phyloP scores from a whole-genome alignment of 2,113 vertebrate genomes.

The Arothron firmamentum region DNA sequence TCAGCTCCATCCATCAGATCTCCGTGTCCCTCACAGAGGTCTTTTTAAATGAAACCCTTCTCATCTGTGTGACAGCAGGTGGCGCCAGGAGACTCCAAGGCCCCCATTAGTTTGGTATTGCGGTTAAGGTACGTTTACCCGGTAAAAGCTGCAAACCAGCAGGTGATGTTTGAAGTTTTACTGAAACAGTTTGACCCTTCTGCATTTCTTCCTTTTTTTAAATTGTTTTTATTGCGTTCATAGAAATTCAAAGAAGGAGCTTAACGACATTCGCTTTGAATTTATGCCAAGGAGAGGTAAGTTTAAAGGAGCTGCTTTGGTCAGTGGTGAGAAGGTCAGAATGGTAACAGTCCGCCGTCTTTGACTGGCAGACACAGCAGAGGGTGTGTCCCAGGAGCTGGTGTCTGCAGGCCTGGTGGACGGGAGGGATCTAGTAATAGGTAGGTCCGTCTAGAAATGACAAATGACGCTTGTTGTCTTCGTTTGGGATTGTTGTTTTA shows the following conservation, averaged over 20 bases:
- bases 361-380: constrained; percentile 85
- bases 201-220: background rate
- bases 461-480: background rate
- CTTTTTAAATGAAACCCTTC: background rate
- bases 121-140: constrained; percentile 84
- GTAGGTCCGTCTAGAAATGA: constrained; percentile 65
- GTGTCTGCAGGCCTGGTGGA: constrained; percentile 97
- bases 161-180: background rate
- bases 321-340: background rate
- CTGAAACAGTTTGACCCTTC: background rate
- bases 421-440: constrained; percentile 95
- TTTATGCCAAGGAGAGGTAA: constrained; percentile 97
- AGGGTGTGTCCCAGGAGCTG: constrained; percentile 96
- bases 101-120: constrained; percentile 92
- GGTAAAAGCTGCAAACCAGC: background rate
- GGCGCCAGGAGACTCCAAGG: constrained; percentile 68
- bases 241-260: constrained; percentile 97
- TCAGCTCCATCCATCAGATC: background rate
- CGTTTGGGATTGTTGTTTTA: constrained; percentile 19
- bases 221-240: constrained; percentile 22
- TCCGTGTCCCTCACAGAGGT: background rate
- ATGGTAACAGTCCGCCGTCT: constrained; percentile 2
- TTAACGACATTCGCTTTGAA: constrained; percentile 98
- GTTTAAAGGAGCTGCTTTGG: constrained; percentile 12
- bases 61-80: constrained; percentile 58